Evolutionary conservation across 2,888 invertebrate genomes (phyloP), one percentile per base, ranked within the genome.

Genomic region (Rhamnusium bicolor): DNA sequence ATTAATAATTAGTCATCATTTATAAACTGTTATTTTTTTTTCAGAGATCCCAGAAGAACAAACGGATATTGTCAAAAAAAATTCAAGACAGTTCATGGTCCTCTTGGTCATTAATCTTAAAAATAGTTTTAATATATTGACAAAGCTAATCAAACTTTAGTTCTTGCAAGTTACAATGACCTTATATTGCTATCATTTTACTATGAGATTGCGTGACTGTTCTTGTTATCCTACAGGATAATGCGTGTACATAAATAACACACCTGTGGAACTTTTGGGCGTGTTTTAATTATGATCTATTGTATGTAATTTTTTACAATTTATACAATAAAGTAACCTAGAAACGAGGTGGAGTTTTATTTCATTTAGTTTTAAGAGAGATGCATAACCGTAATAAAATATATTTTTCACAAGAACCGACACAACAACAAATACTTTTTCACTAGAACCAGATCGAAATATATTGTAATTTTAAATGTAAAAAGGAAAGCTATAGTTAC

Each of bases 51-150:
- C 86, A 87, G 79, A 88, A 88, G 76, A 89, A 85, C 74, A 84
- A 88, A 61, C 83, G 88, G 49, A 81, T 89, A 21, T 81, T 89
- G 18, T 87, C 88, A 19, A 84, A 89, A 75, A n/a, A 86, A 86
- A 77, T 89, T 89, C 82, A 89, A 88, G 82, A 89, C 89, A 4
- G 86, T 89, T 18, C 89, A 89, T 77, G 88, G 88, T 54, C 82
- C 86, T n/a, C 86, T 86, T 79, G 49, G 63, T n/a, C 60, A 71
- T 19, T 75, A 70, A 77, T 16, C 16, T 49, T 29, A 53, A 40
- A 18, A 14, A 24, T 24, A 24, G 63, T 29, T 16, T 58, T 56
- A 71, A 62, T 4, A 40, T 47, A 24, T 60, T 21, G 32, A 58
- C 49, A 10, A 60, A 71, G 56, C 32, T 73, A 60, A 69, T 67